Evolutionary conservation across 1,140 invertebrate species (phyloP).

Genomic region (Babylonia areolata): DNA sequence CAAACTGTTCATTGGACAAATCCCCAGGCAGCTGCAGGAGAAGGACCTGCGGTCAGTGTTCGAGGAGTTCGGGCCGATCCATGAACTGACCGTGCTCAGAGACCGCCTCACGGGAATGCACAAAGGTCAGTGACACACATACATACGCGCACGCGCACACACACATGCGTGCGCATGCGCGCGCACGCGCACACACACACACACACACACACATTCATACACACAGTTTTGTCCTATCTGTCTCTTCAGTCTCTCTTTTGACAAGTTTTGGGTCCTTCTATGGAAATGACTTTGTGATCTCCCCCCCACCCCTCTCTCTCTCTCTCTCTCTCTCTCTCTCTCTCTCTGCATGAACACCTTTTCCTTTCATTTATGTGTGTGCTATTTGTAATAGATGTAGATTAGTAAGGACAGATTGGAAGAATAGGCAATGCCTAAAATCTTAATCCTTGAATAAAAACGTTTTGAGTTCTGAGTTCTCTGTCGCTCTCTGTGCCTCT

Average conservation of each 20-base stretch:
- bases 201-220: not conserved
- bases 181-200: not conserved
- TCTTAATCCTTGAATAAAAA: no score
- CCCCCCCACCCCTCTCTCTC: not conserved
- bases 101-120: conserved; percentile 90
- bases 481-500: no score
- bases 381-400: no score
- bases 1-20: conserved; percentile 95
- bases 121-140: conserved; percentile 82
- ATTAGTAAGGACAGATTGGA: no score
- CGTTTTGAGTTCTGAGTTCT: no score
- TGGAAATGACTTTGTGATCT: no score
- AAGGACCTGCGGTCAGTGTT: conserved; percentile 92
- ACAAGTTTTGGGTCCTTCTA: no score
- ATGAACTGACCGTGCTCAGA: conserved; percentile 94
- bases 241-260: no score
- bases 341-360: no score
- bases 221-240: not conserved
- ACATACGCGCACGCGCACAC: not conserved
- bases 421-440: no score
- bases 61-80: conserved; percentile 94
- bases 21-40: conserved; percentile 92
- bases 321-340: conserved; percentile 16
- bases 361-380: no score
- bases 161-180: not conserved